These are phyloP conservation scores for Corythornis leucogaster DNA, from an alignment of 2,797 vertebrate species.

Conservation along the genomic window DNA sequence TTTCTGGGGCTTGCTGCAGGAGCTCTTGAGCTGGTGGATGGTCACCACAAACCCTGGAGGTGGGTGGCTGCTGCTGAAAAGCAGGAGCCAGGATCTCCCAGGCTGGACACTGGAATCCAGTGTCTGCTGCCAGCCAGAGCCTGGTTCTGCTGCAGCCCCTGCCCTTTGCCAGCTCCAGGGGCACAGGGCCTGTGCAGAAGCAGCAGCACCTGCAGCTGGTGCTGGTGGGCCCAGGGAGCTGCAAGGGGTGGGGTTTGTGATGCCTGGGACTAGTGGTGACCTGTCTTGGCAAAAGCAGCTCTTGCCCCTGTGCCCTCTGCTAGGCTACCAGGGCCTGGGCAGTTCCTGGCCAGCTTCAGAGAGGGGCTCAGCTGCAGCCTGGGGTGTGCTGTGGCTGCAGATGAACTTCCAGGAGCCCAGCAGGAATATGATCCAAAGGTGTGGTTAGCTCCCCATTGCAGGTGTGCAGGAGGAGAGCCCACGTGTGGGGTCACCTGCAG, in stretches of 20 bases:
- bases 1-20: not conserved
- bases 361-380: not conserved
- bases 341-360: not conserved
- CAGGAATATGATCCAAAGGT: not conserved
- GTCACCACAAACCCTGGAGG: fast-evolving
- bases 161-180: not conserved
- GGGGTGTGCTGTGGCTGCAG: fast-evolving
- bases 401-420: not conserved
- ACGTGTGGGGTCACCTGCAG: no score
- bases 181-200: not conserved
- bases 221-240: not conserved
- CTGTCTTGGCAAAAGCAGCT: not conserved
- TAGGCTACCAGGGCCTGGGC: not conserved
- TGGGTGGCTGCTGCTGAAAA: not conserved
- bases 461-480: not conserved
- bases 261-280: no score
- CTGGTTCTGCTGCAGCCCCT: not conserved
- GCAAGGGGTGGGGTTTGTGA: fast-evolving
- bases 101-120: not conserved
- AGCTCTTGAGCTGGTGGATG: not conserved
- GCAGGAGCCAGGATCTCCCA: not conserved
- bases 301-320: fast-evolving
- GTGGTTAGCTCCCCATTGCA: not conserved
- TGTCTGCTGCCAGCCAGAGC: fast-evolving
- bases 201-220: not conserved